Conservation (phyloP, 2,888 invertebrate species). For the Chalcis sispes region DNA sequence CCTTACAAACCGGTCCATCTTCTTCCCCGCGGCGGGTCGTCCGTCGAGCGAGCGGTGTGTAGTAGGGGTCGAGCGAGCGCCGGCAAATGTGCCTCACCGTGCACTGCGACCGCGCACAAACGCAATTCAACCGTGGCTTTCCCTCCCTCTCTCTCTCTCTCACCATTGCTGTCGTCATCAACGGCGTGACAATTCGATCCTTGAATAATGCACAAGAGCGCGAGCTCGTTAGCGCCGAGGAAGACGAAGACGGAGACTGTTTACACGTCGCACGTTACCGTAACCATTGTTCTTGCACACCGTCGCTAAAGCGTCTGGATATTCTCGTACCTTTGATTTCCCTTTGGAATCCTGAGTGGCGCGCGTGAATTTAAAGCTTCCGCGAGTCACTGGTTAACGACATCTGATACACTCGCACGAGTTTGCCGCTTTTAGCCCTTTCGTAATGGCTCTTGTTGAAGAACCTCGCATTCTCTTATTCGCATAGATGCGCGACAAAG, state of each 20-base stretch:
- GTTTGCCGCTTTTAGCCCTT: too few species aligned
- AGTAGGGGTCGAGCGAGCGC: background rate
- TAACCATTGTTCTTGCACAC: too few species aligned
- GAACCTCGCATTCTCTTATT: too few species aligned
- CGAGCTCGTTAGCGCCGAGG: conserved; percentile 35
- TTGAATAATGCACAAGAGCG: conserved; percentile 58
- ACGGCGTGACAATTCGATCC: conserved; percentile 42
- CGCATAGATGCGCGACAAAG: too few species aligned
- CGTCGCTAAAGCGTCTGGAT: too few species aligned
- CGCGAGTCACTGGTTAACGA: conserved; percentile 13
- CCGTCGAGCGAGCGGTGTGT: too few species aligned
- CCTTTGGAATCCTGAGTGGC: too few species aligned
- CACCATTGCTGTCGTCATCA: background rate
- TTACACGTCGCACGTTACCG: conserved; percentile 35
- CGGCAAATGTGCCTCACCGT: too few species aligned
- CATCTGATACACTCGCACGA: too few species aligned
- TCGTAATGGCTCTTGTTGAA: too few species aligned
- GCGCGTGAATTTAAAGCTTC: conserved; percentile 15
- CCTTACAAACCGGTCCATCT: conserved; percentile 17
- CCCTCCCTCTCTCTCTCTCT: background rate
- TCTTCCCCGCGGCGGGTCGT: conserved; percentile 14
- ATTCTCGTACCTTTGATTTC: conserved; percentile 11
- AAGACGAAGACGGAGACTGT: conserved; percentile 20
- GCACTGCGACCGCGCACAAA: background rate
- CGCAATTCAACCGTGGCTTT: background rate